Conservation (phyloP, 1,140 invertebrate genomes). For the Cydia splendana region DNA sequence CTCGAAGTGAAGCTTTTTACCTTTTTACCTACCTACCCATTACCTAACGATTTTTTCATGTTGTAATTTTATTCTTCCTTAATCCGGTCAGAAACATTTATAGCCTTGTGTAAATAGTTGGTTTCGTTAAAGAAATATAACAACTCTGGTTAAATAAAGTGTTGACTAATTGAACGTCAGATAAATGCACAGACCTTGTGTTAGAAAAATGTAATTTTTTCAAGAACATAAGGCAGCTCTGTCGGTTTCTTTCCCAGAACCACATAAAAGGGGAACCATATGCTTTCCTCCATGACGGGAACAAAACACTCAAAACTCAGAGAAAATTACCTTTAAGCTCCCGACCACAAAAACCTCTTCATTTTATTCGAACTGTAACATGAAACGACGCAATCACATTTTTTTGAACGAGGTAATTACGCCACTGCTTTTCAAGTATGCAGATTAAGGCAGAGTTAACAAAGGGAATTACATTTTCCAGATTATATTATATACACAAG, state of each 20-base stretch:
- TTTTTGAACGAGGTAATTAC: slow-evolving; percentile 28
- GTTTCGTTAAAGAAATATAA: too few relatives aligned
- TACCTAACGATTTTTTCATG: not conserved
- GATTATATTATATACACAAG: slow-evolving; percentile 1
- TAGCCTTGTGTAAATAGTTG: too few relatives aligned
- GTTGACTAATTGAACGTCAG: not conserved
- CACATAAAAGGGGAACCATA: not conserved
- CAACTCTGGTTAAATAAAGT: too few relatives aligned
- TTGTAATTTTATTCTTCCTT: not conserved
- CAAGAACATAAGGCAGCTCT: not conserved
- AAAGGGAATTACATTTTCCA: slow-evolving; percentile 25
- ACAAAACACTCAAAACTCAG: not conserved
- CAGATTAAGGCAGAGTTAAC: slow-evolving; percentile 26
- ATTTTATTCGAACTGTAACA: slow-evolving; percentile 26
- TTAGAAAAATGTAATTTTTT: not conserved
- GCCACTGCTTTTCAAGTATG: slow-evolving; percentile 29
- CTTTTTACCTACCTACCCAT: not conserved
- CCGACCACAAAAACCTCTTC: not conserved
- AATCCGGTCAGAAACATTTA: too few relatives aligned
- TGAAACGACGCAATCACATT: slow-evolving; percentile 28
- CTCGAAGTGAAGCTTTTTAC: not conserved
- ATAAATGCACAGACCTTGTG: not conserved
- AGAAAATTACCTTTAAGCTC: not conserved
- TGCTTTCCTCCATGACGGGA: not conserved
- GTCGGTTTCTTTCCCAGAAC: not conserved